A percentile compares a stretch with the other conserved stretches of the same genome.
phyloP scores from a whole-genome alignment of 2,113 vertebrate genomes.

The Perca fluviatilis region DNA sequence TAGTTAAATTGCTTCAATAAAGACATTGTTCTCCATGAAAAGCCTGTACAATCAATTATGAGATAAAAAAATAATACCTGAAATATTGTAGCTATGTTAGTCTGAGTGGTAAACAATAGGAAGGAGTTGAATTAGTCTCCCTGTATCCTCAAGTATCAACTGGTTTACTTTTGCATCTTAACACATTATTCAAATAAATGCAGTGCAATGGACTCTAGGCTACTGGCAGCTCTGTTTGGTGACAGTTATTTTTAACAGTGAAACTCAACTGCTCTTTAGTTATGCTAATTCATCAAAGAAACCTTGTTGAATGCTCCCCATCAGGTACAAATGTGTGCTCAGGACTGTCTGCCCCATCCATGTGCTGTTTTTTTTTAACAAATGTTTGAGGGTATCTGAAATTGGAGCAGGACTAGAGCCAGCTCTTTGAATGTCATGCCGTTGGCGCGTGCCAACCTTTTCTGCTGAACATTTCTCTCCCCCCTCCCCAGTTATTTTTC shows the following conservation, averaged over 20 bases:
- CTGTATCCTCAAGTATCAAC: conserved; percentile 10
- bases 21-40: neutral
- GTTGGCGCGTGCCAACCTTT: conserved; percentile 84
- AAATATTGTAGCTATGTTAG: neutral
- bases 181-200: conserved; percentile 58
- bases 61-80: neutral
- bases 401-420: conserved; percentile 80
- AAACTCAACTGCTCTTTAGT: conserved; percentile 55
- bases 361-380: conserved; percentile 52
- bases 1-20: neutral
- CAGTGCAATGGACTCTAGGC: neutral
- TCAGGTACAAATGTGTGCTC: conserved; percentile 29
- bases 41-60: neutral
- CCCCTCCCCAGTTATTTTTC: conserved; percentile 52
- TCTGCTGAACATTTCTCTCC: conserved; percentile 71
- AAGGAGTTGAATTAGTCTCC: neutral
- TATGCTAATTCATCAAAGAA: conserved; percentile 50
- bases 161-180: conserved; percentile 23
- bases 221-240: conserved; percentile 38
- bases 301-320: conserved; percentile 19
- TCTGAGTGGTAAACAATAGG: neutral
- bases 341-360: conserved; percentile 11
- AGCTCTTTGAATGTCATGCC: conserved; percentile 82
- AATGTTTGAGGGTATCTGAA: conserved; percentile 81
- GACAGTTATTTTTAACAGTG: conserved; percentile 49